Base-by-base conservation (phyloP, 2,797 vertebrate genomes). In the Halcyon chelicuti region DNA sequence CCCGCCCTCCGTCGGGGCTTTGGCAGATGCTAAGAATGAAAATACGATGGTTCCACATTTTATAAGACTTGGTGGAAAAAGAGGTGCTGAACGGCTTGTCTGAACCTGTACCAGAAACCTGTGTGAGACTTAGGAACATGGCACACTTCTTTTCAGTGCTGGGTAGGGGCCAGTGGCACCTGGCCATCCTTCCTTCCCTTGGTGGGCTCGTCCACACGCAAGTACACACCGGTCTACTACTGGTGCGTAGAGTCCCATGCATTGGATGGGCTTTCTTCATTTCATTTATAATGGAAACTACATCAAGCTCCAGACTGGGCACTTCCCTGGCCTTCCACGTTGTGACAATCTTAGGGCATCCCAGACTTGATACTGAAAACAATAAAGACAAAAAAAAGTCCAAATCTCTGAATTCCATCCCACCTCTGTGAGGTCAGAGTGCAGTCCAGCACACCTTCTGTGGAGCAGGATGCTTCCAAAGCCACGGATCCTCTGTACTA, bases 101-200 rank as follows among this genome's bases (percentile, higher is more conserved):
- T 77, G 65, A 78, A 67, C 2, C 22, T 13, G 4, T 29, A 2
- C 21, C 12, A 54, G 72, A 46, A 42, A 65, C n/a, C 19, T 25
- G 1, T 9, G 42, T 55, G 72, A 39, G 51, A 51, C 47, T 49
- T 55, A 23, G 49, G 68, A 66, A 6, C 29, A 35, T 3, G 6
- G 16, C 2, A 0, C 33, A 3, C 7, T 72, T 40, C 46, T n/a
- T 61, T 0, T 1, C 61, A n/a, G 47, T 6, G 17, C 57, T 29
- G 66, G 55, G 0, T 40, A 21, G 0, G 4, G 31, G 52, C 39
- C 39, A 39, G 54, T 5, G 6, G 40, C 9, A 22, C 8, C 51
- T 29, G 72, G 14, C 2, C 76, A 16, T 8, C 22, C 67, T 39
- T 54, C 46, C 22, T 26, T n/a, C 12, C 33, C 66, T 60, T 31